These are phyloP conservation scores for Eurystomus glaucurus DNA, from an alignment of 2,797 vertebrate species.

Conservation along the genomic window DNA sequence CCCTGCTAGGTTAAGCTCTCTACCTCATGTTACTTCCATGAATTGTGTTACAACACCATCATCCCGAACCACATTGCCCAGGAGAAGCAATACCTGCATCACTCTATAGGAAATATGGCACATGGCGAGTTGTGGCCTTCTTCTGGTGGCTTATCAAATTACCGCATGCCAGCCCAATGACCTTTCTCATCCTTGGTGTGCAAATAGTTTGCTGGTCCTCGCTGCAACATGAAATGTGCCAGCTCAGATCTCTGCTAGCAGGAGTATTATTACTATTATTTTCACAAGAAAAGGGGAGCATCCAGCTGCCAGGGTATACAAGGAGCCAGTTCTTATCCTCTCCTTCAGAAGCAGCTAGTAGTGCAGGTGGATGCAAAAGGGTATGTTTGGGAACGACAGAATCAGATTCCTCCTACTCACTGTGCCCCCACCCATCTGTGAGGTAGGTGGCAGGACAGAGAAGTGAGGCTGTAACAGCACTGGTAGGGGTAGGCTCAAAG, in stretches of 20 bases:
- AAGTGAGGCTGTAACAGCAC: background rate
- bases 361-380: background rate
- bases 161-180: background rate
- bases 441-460: background rate
- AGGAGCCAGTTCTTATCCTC: background rate
- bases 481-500: background rate
- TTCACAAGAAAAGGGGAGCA: background rate
- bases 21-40: background rate
- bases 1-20: background rate
- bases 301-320: background rate
- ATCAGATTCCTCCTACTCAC: background rate
- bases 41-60: fast-evolving
- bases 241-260: background rate
- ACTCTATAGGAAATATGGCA: background rate
- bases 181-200: background rate
- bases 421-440: background rate
- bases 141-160: background rate
- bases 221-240: background rate
- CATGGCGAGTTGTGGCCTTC: background rate
- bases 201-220: background rate
- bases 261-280: background rate
- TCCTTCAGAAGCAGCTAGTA: background rate
- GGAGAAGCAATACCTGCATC: background rate
- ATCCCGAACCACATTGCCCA: background rate
- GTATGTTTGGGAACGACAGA: background rate